Base-by-base conservation (phyloP, 2,888 invertebrate species). In the Malthinus seriepunctatus region DNA sequence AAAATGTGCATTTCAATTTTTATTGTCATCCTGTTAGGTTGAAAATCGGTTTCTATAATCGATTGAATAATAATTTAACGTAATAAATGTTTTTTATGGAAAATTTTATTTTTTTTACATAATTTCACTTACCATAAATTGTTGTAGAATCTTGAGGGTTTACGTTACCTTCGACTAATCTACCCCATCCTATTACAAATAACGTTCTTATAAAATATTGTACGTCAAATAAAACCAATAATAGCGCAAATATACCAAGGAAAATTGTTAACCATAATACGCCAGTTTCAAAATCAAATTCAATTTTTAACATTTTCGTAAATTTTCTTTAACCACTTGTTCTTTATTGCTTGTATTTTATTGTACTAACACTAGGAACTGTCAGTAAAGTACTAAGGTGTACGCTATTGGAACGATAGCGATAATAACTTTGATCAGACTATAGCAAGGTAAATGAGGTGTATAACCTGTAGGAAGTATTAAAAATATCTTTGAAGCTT, bases 91-190 rank as follows among this genome's bases (percentile, higher is more conserved):
- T n/a, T n/a, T n/a, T n/a, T n/a, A n/a, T n/a, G n/a, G n/a, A n/a
- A n/a, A n/a, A n/a, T n/a, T n/a, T n/a, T n/a, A n/a, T n/a, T n/a
- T n/a, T n/a, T n/a, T n/a, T n/a, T n/a, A n/a, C n/a, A n/a, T n/a
- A n/a, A n/a, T n/a, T n/a, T n/a, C n/a, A n/a, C 83, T 85, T 81
- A 90, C 91, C 90, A 69, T 90, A 90, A 76, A 90, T 87, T 49
- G 86, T 84, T 0, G 90, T 88, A 0, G 84, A 83, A 38, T 91
- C 89, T 65, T 86, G 86, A 51, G 89, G 77, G 67, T 88, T 88
- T 66, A 84, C 83, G 74, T 86, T 89, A 73, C 85, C 86, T 72
- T 88, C 84, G 63, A 90, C 88, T 34, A 90, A 70, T 67, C 87
- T 83, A 0, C 88, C 89, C 67, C 84, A 81, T 11, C 83, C 82